Percentiles rank a stretch among this genome's conserved stretches.
Evolutionary conservation across 2,113 vertebrate species (phyloP).

Genomic region (Promerops cafer): DNA sequence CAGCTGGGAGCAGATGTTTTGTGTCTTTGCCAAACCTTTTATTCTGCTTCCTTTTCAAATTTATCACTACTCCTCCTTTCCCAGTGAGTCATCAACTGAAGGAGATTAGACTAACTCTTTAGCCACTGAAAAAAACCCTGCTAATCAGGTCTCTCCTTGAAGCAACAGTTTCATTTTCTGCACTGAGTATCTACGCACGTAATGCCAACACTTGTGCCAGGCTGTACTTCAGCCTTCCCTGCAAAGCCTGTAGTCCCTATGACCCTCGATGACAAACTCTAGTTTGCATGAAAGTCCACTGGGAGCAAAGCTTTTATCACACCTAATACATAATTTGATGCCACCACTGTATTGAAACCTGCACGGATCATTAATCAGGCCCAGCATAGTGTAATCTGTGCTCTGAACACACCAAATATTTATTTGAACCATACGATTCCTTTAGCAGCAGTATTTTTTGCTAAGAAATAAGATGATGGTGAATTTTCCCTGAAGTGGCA

Average conservation of each 20-base stretch:
- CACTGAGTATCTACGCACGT: rapidly evolving
- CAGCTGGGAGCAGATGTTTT: neutral
- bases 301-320: neutral
- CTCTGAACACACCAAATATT: neutral
- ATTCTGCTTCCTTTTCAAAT: neutral
- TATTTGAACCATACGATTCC: neutral
- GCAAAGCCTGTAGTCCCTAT: neutral
- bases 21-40: neutral
- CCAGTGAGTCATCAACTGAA: neutral
- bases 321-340: neutral
- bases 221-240: neutral
- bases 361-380: neutral
- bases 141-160: neutral
- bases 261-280: neutral
- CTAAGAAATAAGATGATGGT: neutral
- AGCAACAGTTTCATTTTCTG: neutral
- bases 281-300: neutral
- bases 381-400: neutral
- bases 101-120: neutral
- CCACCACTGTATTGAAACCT: neutral
- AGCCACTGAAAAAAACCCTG: neutral
- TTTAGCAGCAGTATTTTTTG: neutral
- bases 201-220: neutral
- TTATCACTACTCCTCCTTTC: neutral
- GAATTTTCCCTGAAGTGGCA: neutral